Percentiles rank a stretch among this genome's conserved stretches.
Conservation (phyloP, 2,113 vertebrate genomes). For the Pteruthius melanotis region DNA sequence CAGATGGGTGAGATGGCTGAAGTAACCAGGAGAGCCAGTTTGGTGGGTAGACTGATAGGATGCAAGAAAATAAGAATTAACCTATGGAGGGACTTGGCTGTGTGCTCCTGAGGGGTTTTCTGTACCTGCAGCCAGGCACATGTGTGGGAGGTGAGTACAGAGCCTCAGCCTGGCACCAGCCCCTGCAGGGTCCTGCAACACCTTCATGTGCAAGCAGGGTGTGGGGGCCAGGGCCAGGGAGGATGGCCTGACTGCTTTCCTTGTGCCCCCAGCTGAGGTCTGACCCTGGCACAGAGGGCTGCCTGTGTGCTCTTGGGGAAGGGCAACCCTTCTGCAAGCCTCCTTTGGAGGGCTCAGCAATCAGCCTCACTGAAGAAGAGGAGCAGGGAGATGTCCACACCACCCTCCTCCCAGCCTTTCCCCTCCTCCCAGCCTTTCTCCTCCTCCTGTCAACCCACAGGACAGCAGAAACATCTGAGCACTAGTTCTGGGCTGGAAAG, state of each 20-base stretch:
- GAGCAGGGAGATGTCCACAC: background rate
- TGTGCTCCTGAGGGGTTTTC: background rate
- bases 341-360: background rate
- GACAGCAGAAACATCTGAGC: background rate
- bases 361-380: background rate
- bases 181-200: background rate
- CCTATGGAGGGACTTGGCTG: background rate
- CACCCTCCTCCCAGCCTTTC: background rate
- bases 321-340: background rate
- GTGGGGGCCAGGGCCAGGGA: accelerated
- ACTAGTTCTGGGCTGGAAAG: background rate
- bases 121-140: background rate
- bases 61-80: background rate
- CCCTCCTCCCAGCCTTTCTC: background rate
- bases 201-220: background rate
- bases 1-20: background rate
- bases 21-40: background rate
- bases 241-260: background rate
- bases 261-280: background rate
- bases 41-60: background rate
- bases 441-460: background rate
- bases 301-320: background rate
- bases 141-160: background rate
- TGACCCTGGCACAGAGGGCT: background rate
- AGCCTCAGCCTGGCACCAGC: accelerated